phyloP scores from a whole-genome alignment of 2,797 vertebrate species.

The Acipenser transmontanus region DNA sequence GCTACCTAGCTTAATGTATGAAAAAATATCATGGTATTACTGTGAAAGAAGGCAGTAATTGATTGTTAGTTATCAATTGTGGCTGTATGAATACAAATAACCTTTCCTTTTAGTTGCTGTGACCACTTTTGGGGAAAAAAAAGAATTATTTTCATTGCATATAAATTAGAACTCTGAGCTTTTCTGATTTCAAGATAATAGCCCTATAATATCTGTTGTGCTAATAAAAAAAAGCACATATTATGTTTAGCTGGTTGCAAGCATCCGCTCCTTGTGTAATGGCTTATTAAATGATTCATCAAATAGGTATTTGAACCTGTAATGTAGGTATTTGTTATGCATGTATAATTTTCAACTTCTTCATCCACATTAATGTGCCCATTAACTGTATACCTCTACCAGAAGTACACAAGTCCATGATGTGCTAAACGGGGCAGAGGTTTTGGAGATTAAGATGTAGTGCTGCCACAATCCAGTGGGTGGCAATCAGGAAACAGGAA shows the following conservation, averaged over 20 bases:
- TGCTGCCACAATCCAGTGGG: not conserved
- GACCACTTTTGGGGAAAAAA: not conserved
- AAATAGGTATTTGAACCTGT: slow-evolving; percentile 24
- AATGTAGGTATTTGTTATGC: slow-evolving; percentile 24
- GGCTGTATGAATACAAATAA: not conserved
- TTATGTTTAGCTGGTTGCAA: slow-evolving; percentile 29
- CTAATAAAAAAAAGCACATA: slow-evolving; percentile 31
- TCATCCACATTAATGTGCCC: slow-evolving; percentile 7
- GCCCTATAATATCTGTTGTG: slow-evolving; percentile 20
- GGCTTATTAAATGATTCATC: slow-evolving; percentile 40
- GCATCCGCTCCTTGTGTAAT: slow-evolving; percentile 39
- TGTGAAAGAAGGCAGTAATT: too few species aligned
- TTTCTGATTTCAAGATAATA: slow-evolving; percentile 1
- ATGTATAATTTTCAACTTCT: slow-evolving; percentile 14
- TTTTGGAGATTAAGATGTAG: not conserved
- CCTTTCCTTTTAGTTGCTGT: not conserved
- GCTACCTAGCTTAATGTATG: too few species aligned
- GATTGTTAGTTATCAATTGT: too few species aligned
- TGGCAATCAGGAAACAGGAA: not conserved
- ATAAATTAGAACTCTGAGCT: slow-evolving; percentile 3
- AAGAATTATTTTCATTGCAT: not conserved
- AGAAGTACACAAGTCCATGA: slow-evolving; percentile 11
- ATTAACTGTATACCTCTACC: slow-evolving; percentile 1
- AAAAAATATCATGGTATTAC: too few species aligned
- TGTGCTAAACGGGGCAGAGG: not conserved